These are phyloP conservation scores for Bacillus rossius DNA, from an alignment of 1,140 invertebrate species.

Conservation along the genomic window DNA sequence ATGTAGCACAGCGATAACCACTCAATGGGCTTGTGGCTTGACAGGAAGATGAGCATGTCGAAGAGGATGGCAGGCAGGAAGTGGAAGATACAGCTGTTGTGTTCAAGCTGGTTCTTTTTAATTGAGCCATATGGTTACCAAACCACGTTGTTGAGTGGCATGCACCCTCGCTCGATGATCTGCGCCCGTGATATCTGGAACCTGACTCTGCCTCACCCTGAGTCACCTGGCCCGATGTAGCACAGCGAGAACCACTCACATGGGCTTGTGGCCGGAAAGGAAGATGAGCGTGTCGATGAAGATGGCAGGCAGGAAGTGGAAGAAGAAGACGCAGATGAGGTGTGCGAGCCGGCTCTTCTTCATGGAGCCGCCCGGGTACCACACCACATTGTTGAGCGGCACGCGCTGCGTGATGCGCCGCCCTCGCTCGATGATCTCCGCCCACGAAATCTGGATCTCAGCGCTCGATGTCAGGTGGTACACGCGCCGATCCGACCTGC, in stretches of 20 bases:
- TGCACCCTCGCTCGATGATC: slow-evolving; percentile 78
- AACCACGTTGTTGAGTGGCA: too few species aligned
- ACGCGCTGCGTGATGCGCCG: slow-evolving; percentile 62
- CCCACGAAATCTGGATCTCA: slow-evolving; percentile 66
- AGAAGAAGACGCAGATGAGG: slow-evolving; percentile 71
- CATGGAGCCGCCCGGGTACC: slow-evolving; percentile 87
- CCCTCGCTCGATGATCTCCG: slow-evolving; percentile 79
- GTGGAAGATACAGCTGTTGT: slow-evolving; percentile 75
- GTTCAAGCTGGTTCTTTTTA: slow-evolving; percentile 68
- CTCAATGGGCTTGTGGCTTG: slow-evolving; percentile 80
- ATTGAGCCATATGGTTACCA: slow-evolving; percentile 86
- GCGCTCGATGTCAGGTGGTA: slow-evolving; percentile 41
- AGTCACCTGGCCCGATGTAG: background rate
- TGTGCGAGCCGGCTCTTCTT: slow-evolving; percentile 70
- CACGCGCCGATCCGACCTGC: slow-evolving; percentile 24
- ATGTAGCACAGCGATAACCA: too few species aligned
- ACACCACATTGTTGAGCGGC: slow-evolving; percentile 72
- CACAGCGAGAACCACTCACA: slow-evolving; percentile 55
- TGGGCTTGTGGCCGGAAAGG: slow-evolving; percentile 71
- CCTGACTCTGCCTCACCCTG: too few species aligned
- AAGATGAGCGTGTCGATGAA: slow-evolving; percentile 69
- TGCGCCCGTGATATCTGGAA: slow-evolving; percentile 69
- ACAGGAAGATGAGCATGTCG: slow-evolving; percentile 63
- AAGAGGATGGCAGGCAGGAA: slow-evolving; percentile 77
- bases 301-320: slow-evolving; percentile 80